phyloP scores from a whole-genome alignment of 2,888 invertebrate genomes.

The Lochmaea crataegi region DNA sequence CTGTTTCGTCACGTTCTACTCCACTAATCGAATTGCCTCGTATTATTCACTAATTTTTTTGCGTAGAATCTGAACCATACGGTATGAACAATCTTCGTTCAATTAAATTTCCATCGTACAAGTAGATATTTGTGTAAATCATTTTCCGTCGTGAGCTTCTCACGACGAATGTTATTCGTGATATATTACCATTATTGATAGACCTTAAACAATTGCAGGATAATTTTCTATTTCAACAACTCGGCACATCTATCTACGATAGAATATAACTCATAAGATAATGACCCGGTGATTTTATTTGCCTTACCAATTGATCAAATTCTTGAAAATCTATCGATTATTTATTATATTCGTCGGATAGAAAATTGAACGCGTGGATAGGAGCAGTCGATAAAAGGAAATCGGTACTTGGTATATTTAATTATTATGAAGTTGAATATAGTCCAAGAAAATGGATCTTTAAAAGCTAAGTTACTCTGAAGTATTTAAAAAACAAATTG shows the following conservation, averaged over 20 bases:
- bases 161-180: conserved; percentile 8
- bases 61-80: background rate
- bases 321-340: background rate
- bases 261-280: conserved; percentile 16
- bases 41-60: too few species aligned
- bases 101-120: background rate
- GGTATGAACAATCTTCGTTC: background rate
- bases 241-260: background rate
- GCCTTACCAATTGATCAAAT: background rate
- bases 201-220: conserved; percentile 13
- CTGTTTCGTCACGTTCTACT: too few species aligned
- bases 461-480: too few species aligned
- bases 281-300: conserved; percentile 12
- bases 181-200: conserved; percentile 6
- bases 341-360: too few species aligned
- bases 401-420: too few species aligned
- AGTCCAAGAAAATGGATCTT: too few species aligned
- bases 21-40: too few species aligned
- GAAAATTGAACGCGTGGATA: too few species aligned
- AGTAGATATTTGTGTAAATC: conserved; percentile 16
- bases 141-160: background rate
- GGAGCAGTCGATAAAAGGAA: too few species aligned
- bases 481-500: too few species aligned
- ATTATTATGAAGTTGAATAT: too few species aligned
- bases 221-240: conserved; percentile 18